Conservation (phyloP, 2,113 vertebrate genomes). For the Oryzias celebensis region DNA sequence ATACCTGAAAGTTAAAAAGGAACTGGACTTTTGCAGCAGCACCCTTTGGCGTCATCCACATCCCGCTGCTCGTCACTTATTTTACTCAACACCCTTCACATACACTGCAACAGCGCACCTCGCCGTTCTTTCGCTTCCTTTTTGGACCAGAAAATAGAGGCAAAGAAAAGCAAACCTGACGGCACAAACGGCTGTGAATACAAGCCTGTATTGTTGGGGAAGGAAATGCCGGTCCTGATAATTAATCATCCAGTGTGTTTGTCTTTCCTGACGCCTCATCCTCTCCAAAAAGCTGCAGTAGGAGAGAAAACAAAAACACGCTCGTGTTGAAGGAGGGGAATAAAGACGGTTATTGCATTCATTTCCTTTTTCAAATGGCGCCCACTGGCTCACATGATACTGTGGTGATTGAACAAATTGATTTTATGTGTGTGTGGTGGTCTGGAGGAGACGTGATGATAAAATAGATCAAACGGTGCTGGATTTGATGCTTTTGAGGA, state of each 20-base stretch:
- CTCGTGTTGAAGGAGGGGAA: slow-evolving; percentile 57
- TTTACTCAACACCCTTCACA: slow-evolving; percentile 52
- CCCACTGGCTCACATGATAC: slow-evolving; percentile 48
- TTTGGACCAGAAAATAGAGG: slow-evolving; percentile 47
- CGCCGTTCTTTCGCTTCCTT: slow-evolving; percentile 68
- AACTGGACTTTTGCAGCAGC: slow-evolving; percentile 38
- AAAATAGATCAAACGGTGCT: slow-evolving; percentile 33
- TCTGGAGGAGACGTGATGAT: slow-evolving; percentile 42
- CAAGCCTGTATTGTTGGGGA: slow-evolving; percentile 62
- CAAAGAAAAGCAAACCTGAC: slow-evolving; percentile 62
- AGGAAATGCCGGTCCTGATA: slow-evolving; percentile 59
- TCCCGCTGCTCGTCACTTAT: slow-evolving; percentile 58
- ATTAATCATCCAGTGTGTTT: slow-evolving; percentile 76
- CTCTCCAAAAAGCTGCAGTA: slow-evolving; percentile 73
- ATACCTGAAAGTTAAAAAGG: slow-evolving; percentile 38
- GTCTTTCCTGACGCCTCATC: slow-evolving; percentile 71
- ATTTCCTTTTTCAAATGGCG: slow-evolving; percentile 59
- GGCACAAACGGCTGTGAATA: slow-evolving; percentile 53
- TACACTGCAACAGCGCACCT: slow-evolving; percentile 59
- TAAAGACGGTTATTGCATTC: slow-evolving; percentile 64
- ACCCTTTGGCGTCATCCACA: slow-evolving; percentile 55
- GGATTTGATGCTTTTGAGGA: too few relatives aligned
- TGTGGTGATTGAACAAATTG: slow-evolving; percentile 43
- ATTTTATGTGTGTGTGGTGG: slow-evolving; percentile 30
- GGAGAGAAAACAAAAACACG: slow-evolving; percentile 72